phyloP scores from a whole-genome alignment of 2,113 vertebrate genomes.

The Trogon melanurus region DNA sequence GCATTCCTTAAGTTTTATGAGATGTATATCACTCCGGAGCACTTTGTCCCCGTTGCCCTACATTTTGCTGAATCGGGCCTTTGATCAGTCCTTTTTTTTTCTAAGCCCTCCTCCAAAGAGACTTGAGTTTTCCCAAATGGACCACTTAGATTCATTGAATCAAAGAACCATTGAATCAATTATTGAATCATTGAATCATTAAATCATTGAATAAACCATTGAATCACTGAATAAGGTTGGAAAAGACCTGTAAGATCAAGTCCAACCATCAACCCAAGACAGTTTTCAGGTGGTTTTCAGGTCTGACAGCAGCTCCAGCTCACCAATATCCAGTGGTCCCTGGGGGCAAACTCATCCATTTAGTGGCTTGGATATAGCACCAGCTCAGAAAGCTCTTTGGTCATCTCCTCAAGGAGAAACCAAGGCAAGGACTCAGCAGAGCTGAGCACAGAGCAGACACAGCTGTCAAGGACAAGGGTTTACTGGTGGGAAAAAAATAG shows the following conservation, averaged over 20 bases:
- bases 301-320: not conserved
- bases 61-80: not conserved
- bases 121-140: not conserved
- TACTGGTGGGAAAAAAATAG: rapidly evolving
- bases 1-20: not conserved
- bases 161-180: too few relatives aligned
- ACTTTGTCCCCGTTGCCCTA: not conserved
- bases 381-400: not conserved
- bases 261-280: too few relatives aligned
- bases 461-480: not conserved
- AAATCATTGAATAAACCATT: too few relatives aligned
- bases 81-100: not conserved
- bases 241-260: too few relatives aligned
- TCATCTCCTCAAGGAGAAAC: not conserved
- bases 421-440: not conserved
- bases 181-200: too few relatives aligned
- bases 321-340: not conserved
- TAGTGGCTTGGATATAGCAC: not conserved
- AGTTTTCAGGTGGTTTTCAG: not conserved
- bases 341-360: not conserved
- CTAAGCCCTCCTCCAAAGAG: not conserved
- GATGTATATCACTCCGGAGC: not conserved
- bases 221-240: too few relatives aligned
- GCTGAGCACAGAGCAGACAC: not conserved
- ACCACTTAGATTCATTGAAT: not conserved